Evolutionary conservation across 2,888 invertebrate species (phyloP), one percentile per base, ranked within the genome.

Genomic region (Hirtodrosophila trivittata): DNA sequence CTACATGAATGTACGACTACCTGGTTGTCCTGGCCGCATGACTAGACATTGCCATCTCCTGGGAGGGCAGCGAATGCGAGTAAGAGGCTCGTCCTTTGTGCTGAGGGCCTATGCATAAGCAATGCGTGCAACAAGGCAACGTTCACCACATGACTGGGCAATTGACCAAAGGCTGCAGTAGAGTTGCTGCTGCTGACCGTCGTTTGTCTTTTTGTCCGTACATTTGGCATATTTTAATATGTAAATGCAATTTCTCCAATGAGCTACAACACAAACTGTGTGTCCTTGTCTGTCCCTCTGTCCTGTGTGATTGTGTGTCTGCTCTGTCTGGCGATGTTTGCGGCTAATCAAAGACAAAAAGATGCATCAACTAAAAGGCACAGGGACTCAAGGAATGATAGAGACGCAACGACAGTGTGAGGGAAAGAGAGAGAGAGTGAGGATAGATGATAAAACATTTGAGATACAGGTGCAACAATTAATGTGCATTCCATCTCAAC

Each of bases 231-330:
- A 86, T 82, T 86, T 82, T 82, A 82, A 86, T 86, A 82, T 82
- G 84, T 83, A 82, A 82, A 86, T 82, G 81, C 77, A 82, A 82
- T 82, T 86, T 82, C 84, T 83, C 77, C 86, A 82, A 84, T 84
- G 82, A 84, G 78, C 75, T 63, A 69, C 63, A 47, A 33, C 46
- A 46, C 30, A 64, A 28, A 67, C 67, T 37, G 49, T 45, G 46
- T 33, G 47, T 35, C 28, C n/a, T n/a, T n/a, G 21, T 47, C 10
- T 9, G 13, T 35, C 14, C 14, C 7, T 42, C n/a, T 10, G 26
- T 21, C 8, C n/a, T 16, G 39, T 6, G 39, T 37, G 41, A 43
- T 35, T 56, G 56, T 54, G 66, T 56, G 45, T 62, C 35, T 33
- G 12, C 39, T n/a, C 51, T 52, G 74, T 74, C 74, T 68, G 66